Evolutionary conservation across 2,113 vertebrate genomes (phyloP).

Genomic region (Phainopepla nitens): DNA sequence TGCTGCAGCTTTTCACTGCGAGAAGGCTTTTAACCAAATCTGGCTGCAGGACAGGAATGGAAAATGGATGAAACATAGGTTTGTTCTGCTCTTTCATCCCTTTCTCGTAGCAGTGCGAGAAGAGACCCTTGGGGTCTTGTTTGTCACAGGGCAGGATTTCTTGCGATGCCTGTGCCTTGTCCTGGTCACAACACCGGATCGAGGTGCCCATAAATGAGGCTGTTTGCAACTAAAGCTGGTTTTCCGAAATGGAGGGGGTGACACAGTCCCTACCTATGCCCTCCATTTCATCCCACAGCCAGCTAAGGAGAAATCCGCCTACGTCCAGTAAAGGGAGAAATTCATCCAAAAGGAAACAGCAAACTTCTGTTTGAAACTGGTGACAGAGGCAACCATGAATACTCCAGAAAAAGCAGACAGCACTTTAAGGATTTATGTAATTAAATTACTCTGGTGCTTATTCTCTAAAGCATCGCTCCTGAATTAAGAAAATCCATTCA

Average conservation of each 20-base stretch:
- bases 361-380: background rate
- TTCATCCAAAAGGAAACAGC: background rate
- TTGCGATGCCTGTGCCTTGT: background rate
- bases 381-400: background rate
- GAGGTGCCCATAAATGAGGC: background rate
- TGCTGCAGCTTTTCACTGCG: background rate
- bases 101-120: rapidly evolving
- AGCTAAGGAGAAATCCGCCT: background rate
- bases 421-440: background rate
- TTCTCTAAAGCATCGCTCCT: background rate
- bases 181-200: background rate
- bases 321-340: background rate
- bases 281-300: background rate
- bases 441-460: background rate
- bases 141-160: background rate
- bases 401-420: background rate
- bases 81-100: background rate
- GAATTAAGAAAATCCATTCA: background rate
- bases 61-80: background rate
- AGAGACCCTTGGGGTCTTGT: background rate
- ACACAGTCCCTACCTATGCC: background rate
- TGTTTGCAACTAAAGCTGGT: background rate
- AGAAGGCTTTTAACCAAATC: slow-evolving; percentile 4
- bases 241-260: background rate
- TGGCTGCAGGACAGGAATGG: background rate